A percentile compares a stretch with the other conserved stretches of the same genome.
phyloP scores from a whole-genome alignment of 2,888 invertebrate genomes.

The Epistrophella euchroma region DNA sequence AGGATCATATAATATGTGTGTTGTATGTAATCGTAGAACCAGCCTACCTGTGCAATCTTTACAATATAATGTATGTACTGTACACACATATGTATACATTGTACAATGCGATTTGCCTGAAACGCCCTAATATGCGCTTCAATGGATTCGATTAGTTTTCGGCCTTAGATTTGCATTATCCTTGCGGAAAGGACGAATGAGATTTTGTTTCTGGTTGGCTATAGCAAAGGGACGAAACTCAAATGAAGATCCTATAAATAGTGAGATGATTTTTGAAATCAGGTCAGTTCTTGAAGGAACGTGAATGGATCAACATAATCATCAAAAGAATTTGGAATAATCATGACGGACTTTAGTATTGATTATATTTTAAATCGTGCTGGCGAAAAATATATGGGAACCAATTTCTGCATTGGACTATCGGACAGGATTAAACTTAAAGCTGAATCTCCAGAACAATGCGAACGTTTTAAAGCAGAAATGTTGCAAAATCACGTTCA shows the following conservation, averaged over 20 bases:
- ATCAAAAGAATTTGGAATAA: slow-evolving; percentile 25
- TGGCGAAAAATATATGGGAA: slow-evolving; percentile 83
- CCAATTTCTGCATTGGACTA: slow-evolving; percentile 80
- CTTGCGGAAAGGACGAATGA: slow-evolving; percentile 53
- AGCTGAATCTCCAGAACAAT: slow-evolving; percentile 59
- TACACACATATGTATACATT: neutral
- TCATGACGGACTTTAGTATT: slow-evolving; percentile 85
- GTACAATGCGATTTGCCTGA: slow-evolving; percentile 41
- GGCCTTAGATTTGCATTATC: slow-evolving; percentile 57
- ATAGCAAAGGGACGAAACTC: slow-evolving; percentile 70
- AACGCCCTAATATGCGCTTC: slow-evolving; percentile 75
- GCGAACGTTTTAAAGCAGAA: slow-evolving; percentile 25
- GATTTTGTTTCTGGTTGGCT: slow-evolving; percentile 48
- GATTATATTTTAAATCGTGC: slow-evolving; percentile 86
- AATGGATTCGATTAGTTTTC: slow-evolving; percentile 57
- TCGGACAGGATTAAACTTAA: slow-evolving; percentile 76
- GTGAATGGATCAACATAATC: slow-evolving; percentile 71
- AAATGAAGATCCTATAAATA: slow-evolving; percentile 73
- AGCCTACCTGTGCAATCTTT: slow-evolving; percentile 62
- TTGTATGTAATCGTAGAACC: slow-evolving; percentile 22
- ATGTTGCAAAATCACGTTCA: slow-evolving; percentile 43
- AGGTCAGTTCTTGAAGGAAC: slow-evolving; percentile 75
- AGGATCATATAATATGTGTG: slow-evolving; percentile 27
- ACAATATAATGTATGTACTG: neutral
- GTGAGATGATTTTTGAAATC: slow-evolving; percentile 61